Evolutionary conservation across 2,888 invertebrate genomes (phyloP).

Genomic region (Microdon myrmicae): DNA sequence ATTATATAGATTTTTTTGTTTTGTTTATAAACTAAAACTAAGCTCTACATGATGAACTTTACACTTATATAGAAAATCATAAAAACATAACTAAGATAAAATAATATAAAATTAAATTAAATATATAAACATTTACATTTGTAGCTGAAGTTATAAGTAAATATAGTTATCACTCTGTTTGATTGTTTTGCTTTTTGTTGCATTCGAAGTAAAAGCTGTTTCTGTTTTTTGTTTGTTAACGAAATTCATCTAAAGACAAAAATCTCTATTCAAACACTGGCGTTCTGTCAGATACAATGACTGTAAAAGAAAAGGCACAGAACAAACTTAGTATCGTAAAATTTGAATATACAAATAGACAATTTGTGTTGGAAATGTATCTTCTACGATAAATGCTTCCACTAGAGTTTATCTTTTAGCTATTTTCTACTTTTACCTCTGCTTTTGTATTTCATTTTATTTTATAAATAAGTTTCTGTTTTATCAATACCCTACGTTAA

Average conservation of each 20-base stretch:
- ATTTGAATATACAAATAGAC: too few species aligned
- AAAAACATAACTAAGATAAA: constrained; percentile 18
- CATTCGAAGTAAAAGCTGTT: too few species aligned
- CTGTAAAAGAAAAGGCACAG: too few species aligned
- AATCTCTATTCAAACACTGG: too few species aligned
- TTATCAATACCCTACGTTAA: constrained; percentile 34
- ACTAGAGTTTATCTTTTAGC: too few species aligned
- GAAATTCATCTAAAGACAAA: constrained; percentile 14
- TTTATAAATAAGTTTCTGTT: constrained; percentile 42
- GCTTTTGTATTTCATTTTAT: background rate
- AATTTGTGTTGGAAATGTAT: too few species aligned
- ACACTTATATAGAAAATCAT: constrained; percentile 34
- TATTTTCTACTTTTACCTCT: constrained; percentile 6
- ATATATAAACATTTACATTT: constrained; percentile 42
- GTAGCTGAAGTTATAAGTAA: constrained; percentile 48
- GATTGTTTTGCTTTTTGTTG: constrained; percentile 15
- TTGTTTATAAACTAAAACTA: too few species aligned
- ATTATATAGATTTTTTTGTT: constrained; percentile 17
- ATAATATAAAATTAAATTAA: constrained; percentile 13
- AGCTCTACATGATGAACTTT: too few species aligned
- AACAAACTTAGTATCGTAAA: too few species aligned
- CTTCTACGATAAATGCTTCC: too few species aligned
- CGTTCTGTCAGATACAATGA: too few species aligned
- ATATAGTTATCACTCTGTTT: constrained; percentile 48
- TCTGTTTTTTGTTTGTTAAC: constrained; percentile 1